A percentile compares a stretch with the other conserved stretches of the same genome.
Conservation (phyloP, 1,140 invertebrate species). For the Homarus americanus region DNA sequence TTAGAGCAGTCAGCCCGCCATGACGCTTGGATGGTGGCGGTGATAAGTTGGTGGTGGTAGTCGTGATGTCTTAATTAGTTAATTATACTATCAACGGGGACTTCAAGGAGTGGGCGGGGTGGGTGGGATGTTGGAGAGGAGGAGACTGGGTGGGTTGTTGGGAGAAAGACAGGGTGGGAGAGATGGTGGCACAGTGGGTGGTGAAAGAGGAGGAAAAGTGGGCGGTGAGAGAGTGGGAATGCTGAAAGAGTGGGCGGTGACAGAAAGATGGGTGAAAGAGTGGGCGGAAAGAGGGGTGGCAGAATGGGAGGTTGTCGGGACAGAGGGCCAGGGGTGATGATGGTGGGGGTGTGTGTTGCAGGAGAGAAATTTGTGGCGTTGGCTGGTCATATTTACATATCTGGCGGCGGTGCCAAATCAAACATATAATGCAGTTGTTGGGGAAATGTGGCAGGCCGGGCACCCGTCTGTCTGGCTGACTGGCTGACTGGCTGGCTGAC, state of each 20-base stretch:
- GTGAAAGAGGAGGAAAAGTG: no score
- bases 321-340: neutral
- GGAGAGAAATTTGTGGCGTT: neutral
- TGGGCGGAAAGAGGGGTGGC: no score
- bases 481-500: no score
- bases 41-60: neutral
- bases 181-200: neutral
- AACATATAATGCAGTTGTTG: neutral
- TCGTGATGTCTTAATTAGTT: neutral
- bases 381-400: neutral
- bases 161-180: neutral
- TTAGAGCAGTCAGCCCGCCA: neutral
- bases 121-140: no score
- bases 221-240: neutral
- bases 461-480: no score
- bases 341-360: neutral
- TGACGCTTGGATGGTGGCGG: neutral
- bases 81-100: slow-evolving; percentile 8
- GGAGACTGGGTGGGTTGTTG: neutral
- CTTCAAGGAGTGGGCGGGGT: neutral
- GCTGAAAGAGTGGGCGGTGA: neutral
- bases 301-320: neutral
- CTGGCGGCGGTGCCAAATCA: neutral
- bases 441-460: neutral
- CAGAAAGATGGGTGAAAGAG: no score